phyloP scores from a whole-genome alignment of 1,140 invertebrate genomes.

The Aphelenchoides avenae region DNA sequence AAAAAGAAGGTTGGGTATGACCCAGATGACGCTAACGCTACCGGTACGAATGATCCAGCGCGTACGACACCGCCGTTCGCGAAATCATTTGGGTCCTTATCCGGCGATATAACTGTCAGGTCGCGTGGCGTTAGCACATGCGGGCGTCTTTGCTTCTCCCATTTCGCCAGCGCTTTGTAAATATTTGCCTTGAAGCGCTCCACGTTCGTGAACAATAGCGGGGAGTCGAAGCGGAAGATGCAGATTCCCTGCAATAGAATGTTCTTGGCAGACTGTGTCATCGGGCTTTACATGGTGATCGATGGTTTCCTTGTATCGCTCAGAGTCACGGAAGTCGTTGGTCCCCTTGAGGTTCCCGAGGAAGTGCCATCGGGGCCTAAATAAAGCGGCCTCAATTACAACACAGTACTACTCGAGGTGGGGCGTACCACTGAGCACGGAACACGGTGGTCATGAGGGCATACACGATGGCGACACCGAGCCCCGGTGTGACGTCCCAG shows the following conservation, averaged over 20 bases:
- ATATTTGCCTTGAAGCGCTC: constrained; percentile 54
- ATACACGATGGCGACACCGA: constrained; percentile 47
- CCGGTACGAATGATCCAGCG: too few relatives aligned
- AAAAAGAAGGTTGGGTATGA: constrained; percentile 14
- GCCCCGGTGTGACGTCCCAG: constrained; percentile 52
- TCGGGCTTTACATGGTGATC: constrained; percentile 13
- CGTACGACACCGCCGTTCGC: too few relatives aligned
- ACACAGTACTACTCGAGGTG: neutral
- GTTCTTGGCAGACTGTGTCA: constrained; percentile 7
- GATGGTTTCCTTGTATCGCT: constrained; percentile 45
- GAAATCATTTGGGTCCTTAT: too few relatives aligned
- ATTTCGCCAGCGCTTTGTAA: constrained; percentile 47
- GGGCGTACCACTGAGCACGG: constrained; percentile 23
- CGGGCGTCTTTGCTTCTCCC: too few relatives aligned
- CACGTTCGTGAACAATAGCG: constrained; percentile 57
- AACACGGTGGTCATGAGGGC: constrained; percentile 56
- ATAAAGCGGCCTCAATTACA: constrained; percentile 10
- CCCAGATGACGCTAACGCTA: too few relatives aligned
- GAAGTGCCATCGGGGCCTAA: constrained; percentile 55
- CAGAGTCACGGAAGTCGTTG: constrained; percentile 52
- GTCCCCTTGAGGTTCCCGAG: constrained; percentile 52
- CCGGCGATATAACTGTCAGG: too few relatives aligned
- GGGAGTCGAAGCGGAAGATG: constrained; percentile 57
- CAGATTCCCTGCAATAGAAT: constrained; percentile 49
- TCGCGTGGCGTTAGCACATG: constrained; percentile 29